These are phyloP conservation scores for Acyrthosiphon pisum DNA, from an alignment of 1,140 invertebrate species.

Conservation along the genomic window DNA sequence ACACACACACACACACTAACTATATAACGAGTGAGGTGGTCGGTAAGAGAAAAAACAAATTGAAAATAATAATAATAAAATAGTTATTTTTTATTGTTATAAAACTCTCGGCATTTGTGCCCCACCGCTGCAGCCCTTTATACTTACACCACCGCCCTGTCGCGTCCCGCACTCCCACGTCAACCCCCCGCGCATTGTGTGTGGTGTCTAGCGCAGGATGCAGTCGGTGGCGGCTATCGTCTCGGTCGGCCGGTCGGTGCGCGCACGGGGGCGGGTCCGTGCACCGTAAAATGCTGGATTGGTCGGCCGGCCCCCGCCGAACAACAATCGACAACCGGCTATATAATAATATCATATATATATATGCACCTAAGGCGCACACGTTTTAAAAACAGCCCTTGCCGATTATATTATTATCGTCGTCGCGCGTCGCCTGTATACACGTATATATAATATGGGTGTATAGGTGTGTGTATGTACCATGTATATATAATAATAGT, in stretches of 20 bases:
- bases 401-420: slow-evolving; percentile 42
- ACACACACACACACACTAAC: too few species aligned
- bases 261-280: slow-evolving; percentile 33
- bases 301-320: slow-evolving; percentile 13
- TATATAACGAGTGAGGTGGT: too few species aligned
- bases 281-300: slow-evolving; percentile 51
- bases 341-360: slow-evolving; percentile 3
- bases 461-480: neutral
- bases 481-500: neutral
- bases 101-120: slow-evolving; percentile 11
- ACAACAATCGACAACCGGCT: slow-evolving; percentile 46
- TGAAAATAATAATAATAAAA: neutral
- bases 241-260: neutral
- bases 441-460: neutral
- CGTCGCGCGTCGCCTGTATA: neutral
- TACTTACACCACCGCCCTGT: neutral
- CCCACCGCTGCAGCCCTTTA: neutral
- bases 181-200: neutral
- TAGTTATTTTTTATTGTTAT: neutral
- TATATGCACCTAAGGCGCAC: neutral
- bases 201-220: neutral
- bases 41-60: too few species aligned
- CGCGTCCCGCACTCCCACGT: neutral
- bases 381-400: slow-evolving; percentile 36
- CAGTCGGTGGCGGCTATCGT: neutral